Evolutionary conservation across 2,113 vertebrate species (phyloP).

Genomic region (Crotalus viridis): DNA sequence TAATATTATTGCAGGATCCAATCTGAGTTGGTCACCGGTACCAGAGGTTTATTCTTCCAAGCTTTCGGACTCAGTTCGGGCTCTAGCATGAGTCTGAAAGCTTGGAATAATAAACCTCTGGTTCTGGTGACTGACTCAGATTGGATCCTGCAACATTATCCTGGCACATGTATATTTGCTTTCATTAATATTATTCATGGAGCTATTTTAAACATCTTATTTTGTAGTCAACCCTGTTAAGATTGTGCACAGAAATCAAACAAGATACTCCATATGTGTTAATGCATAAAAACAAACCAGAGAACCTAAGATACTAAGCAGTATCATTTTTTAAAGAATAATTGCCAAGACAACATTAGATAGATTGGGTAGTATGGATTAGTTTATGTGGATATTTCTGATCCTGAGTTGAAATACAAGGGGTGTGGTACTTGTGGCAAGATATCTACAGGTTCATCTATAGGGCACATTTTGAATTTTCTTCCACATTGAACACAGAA

Average conservation of each 20-base stretch:
- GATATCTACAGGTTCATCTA: neutral
- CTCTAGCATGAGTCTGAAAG: too few species aligned
- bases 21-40: too few species aligned
- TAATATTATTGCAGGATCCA: too few species aligned
- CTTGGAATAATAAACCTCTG: too few species aligned
- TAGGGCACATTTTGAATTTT: neutral
- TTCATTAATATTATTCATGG: too few species aligned
- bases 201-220: too few species aligned
- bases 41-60: too few species aligned
- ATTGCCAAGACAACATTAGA: neutral
- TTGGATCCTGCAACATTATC: too few species aligned
- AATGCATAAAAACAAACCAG: neutral
- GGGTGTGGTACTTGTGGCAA: neutral
- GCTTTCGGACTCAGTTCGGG: too few species aligned
- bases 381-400: neutral
- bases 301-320: neutral
- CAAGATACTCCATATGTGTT: neutral
- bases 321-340: neutral
- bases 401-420: neutral
- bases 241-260: neutral
- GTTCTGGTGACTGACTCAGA: too few species aligned
- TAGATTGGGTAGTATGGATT: neutral
- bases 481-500: neutral
- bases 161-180: too few species aligned
- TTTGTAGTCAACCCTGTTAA: too few species aligned